A percentile compares a stretch with the other conserved stretches of the same genome.
phyloP scores from a whole-genome alignment of 2,113 vertebrate genomes.

The Rousettus leschenaultii region DNA sequence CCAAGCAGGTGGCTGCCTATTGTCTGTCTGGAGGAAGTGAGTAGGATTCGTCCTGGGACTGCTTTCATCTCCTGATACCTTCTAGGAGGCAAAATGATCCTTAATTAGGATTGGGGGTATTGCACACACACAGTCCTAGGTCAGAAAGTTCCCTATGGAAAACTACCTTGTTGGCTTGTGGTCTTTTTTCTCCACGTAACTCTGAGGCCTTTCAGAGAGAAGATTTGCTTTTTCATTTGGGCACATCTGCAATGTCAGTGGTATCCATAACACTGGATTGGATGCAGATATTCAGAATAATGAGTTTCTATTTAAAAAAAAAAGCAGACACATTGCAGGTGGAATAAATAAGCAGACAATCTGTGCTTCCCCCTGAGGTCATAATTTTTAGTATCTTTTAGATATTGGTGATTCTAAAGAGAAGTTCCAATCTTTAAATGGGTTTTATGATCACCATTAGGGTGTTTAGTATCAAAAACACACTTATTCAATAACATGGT shows the following conservation, averaged over 20 bases:
- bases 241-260: background rate
- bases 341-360: background rate
- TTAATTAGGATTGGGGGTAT: background rate
- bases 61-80: constrained; percentile 38
- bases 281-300: background rate
- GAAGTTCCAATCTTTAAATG: background rate
- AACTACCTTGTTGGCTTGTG: background rate
- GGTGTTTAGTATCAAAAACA: background rate
- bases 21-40: constrained; percentile 15
- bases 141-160: background rate
- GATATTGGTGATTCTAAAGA: background rate
- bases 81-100: background rate
- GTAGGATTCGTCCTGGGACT: background rate
- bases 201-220: background rate
- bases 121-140: background rate
- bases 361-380: background rate
- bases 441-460: background rate
- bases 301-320: too few relatives aligned
- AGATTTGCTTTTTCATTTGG: background rate
- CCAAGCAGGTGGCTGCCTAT: constrained; percentile 54
- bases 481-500: background rate
- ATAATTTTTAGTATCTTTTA: background rate
- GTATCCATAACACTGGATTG: background rate
- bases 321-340: background rate
- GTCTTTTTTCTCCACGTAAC: background rate